Evolutionary conservation across 2,888 invertebrate genomes (phyloP), one percentile per base, ranked within the genome.

Genomic region (Acronicta alni): DNA sequence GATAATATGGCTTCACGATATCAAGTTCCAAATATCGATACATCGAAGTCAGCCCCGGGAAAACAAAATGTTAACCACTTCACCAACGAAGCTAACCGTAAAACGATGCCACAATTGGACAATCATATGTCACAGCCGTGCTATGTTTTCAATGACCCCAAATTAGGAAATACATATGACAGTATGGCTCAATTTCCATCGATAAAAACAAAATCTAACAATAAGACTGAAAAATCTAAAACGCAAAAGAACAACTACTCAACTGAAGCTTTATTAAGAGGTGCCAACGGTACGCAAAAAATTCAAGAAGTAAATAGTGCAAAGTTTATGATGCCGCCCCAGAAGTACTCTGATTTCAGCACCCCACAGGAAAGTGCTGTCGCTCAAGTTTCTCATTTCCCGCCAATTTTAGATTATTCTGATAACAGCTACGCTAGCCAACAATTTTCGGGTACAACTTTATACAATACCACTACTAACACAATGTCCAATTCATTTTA

Each of bases 401-500:
- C 94, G 15, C 89, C 93, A 15, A 89, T 94, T 42, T 68, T 93
- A 26, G 94, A 94, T 74, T 94, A 94, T 77, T 81, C 91, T 1
- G 94, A 94, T 38, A 93, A 92, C 60, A 85, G 80, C 65, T 93
- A 91, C 56, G 74, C 89, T 15, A 85, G 89, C 5, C 94, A 94
- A 68, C 93, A 93, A 71, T 90, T 90, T 84, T 89, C 92, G 8
- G 92, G 92, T 30, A 92, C 93, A 38, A 89, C 88, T 12, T 85
- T 93, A 51, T 94, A 93, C 67, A 94, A 93, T 68, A 84, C 91
- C 15, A 91, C 93, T 9, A 91, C 92, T 18, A 93, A 91, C 72
- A 93, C 93, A 3, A 89, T 94, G 75, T 91, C 93, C 0, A 93
- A 93, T 82, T 88, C 92, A 0, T 94, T 94, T 82, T 94, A 93